Conservation (phyloP, 2,113 vertebrate species). For the Ginglymostoma cirratum region DNA sequence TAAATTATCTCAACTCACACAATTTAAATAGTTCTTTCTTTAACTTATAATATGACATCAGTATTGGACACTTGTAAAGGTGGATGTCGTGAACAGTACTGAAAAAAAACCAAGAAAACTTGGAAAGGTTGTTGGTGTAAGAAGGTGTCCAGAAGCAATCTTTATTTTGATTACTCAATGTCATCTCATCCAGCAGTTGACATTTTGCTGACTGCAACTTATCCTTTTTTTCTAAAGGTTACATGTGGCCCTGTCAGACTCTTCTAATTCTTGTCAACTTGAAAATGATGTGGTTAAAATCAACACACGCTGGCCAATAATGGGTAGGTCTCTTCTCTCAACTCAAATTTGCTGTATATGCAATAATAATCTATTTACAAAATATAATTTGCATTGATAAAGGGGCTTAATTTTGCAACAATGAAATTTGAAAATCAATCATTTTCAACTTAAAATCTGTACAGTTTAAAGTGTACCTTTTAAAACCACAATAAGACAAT, state of each 20-base stretch:
- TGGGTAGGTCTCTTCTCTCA: not conserved
- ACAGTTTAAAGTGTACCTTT: not conserved
- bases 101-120: conserved; percentile 50
- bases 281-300: conserved; percentile 13
- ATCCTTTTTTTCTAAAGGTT: conserved; percentile 43
- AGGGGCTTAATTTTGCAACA: not conserved
- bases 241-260: conserved; percentile 41
- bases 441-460: not conserved
- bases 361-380: not conserved
- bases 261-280: conserved; percentile 24
- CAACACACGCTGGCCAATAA: not conserved
- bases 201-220: conserved; percentile 43
- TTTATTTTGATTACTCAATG: conserved; percentile 54
- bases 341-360: not conserved
- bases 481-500: not conserved
- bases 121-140: conserved; percentile 47
- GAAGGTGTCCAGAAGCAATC: conserved; percentile 51
- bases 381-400: conserved; percentile 46
- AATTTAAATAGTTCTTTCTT: conserved; percentile 41
- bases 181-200: conserved; percentile 51
- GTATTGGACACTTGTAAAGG: not conserved
- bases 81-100: conserved; percentile 46
- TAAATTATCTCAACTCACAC: not conserved
- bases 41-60: conserved; percentile 44
- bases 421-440: not conserved